Base-by-base conservation (phyloP, 2,113 vertebrate species). In the Pterocles gutturalis region DNA sequence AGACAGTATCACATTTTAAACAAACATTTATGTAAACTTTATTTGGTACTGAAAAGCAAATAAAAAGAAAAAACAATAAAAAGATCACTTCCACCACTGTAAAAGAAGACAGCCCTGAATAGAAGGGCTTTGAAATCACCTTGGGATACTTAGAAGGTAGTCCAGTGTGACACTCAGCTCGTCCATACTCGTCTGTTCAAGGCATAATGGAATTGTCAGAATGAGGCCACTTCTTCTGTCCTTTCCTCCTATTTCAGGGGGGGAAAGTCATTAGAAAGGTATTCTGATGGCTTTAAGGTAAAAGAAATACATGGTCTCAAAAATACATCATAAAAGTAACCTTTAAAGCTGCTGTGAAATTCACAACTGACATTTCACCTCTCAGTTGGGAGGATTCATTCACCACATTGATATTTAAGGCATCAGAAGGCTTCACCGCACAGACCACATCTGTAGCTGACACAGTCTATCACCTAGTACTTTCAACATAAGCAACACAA, bases 141-240 rank as follows among this genome's bases (percentile, higher is more conserved):
- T 99, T 98, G 99, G 99, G 96, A 99, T 99, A 97, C 99, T 98
- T 55, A 99, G 99, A 75, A 99, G 98, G 87, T 99, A 99, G 97
- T 99, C 99, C 89, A 99, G 97, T 2, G 99, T 99, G 96, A 99
- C 98, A 83, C 99, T 99, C 91, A 99, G 98, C 95, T 99, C 99
- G 90, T 99, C 99, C 99, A 99, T 99, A 97, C 98, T 99, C 20
- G 99, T 99, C 98, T 99, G 99, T 80, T 99, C 99, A 6, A 99
- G 99, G 91, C 99, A 99, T 96, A 99, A 98, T 70, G 99, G 99
- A 98, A 99, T 99, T 89, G 99, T 99, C 96, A 99, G 98, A 98
- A 99, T 99, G 97, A 99, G 99, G 93, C 99, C 99, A 93, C 99
- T 99, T 96, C 99, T 99, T 91, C 99, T 98, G 97, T 99, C 99